Conservation (phyloP, 2,113 vertebrate species). For the Crotophaga sulcirostris region DNA sequence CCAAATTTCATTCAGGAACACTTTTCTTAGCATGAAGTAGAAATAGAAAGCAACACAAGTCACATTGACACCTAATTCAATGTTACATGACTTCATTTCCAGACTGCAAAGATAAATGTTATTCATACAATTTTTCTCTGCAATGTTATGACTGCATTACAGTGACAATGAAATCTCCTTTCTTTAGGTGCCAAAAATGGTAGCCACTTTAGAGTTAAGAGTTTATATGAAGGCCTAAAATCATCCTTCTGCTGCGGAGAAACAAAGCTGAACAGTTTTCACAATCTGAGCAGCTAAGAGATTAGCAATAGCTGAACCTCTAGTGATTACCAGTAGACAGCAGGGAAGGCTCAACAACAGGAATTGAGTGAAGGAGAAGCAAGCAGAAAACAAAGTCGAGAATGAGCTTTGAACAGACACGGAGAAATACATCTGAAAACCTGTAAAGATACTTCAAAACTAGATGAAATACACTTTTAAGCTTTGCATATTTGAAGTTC, state of each 20-base stretch:
- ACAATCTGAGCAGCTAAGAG: background rate
- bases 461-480: background rate
- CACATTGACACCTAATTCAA: conserved; percentile 19
- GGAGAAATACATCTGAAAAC: background rate
- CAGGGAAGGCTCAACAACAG: background rate
- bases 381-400: background rate
- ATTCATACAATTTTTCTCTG: background rate
- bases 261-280: background rate
- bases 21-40: conserved; percentile 17
- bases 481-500: background rate
- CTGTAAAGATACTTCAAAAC: background rate
- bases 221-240: background rate
- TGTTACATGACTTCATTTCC: background rate
- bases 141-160: background rate
- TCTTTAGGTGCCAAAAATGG: background rate
- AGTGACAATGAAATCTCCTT: background rate
- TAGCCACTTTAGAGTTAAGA: background rate
- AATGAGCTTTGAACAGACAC: background rate
- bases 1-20: conserved; percentile 48
- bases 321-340: background rate
- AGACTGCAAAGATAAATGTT: background rate
- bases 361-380: background rate
- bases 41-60: conserved; percentile 22
- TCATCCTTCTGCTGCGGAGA: background rate
- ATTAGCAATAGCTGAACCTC: background rate